Evolutionary conservation across 2,888 invertebrate genomes (phyloP).

Genomic region (Agapostemon virescens): DNA sequence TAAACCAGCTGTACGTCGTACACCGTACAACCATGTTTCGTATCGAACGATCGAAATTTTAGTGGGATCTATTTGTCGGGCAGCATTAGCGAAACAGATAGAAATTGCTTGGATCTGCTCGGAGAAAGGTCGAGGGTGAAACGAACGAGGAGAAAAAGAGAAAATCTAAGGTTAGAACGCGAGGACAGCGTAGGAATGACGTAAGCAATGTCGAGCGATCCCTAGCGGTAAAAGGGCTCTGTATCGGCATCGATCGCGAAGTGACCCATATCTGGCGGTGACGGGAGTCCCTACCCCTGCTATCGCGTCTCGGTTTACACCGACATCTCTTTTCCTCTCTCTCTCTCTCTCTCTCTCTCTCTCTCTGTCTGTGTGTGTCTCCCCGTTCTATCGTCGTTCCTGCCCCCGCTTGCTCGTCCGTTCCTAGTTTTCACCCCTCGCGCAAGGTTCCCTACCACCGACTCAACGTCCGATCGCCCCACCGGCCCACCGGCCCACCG

Average conservation of each 20-base stretch:
- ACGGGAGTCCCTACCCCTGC: conserved; percentile 58
- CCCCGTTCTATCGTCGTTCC: neutral
- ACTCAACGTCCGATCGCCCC: neutral
- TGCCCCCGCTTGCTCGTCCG: neutral
- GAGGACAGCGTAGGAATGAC: conserved; percentile 78
- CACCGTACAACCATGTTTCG: conserved; percentile 35
- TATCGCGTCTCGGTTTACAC: conserved; percentile 30
- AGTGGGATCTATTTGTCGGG: neutral
- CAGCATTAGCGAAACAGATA: neutral
- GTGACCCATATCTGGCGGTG: conserved; percentile 79
- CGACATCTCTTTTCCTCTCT: conserved; percentile 10
- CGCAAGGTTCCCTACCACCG: neutral
- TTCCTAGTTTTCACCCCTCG: neutral
- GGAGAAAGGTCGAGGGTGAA: conserved; percentile 9
- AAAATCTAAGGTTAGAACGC: conserved; percentile 32
- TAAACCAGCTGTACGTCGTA: conserved; percentile 2
- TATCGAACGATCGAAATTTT: neutral
- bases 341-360: neutral
- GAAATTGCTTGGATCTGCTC: neutral
- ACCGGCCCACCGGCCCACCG: neutral
- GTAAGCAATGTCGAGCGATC: conserved; percentile 66
- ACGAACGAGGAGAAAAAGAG: neutral
- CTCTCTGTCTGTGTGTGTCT: too few relatives aligned
- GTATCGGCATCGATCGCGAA: conserved; percentile 78
- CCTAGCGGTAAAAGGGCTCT: conserved; percentile 71